phyloP scores from a whole-genome alignment of 2,797 vertebrate genomes.

The Notamacropus eugenii region DNA sequence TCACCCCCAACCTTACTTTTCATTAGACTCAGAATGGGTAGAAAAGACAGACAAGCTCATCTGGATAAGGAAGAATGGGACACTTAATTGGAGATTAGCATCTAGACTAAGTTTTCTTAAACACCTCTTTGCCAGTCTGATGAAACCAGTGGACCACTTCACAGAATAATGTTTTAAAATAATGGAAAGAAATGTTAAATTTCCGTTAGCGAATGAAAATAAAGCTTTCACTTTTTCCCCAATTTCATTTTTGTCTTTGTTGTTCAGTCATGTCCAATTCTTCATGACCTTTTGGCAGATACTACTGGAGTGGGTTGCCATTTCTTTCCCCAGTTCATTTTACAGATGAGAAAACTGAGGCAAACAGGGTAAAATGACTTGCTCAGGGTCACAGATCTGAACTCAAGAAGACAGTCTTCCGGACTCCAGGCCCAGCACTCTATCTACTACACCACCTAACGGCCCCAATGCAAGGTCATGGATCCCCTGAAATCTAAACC shows the following conservation, averaged over 20 bases:
- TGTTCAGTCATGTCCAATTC: background rate
- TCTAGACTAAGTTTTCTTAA: background rate
- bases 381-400: background rate
- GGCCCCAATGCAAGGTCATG: background rate
- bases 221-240: background rate
- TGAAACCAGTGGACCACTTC: background rate
- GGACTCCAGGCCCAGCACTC: background rate
- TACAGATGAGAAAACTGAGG: background rate
- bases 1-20: background rate
- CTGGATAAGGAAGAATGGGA: background rate
- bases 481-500: background rate
- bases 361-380: background rate
- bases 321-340: background rate
- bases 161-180: background rate
- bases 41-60: background rate
- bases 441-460: background rate
- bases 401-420: background rate
- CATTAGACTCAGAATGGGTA: background rate
- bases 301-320: background rate
- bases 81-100: background rate
- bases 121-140: background rate
- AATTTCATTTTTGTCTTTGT: background rate
- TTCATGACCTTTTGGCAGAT: background rate
- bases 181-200: background rate
- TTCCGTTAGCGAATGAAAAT: background rate